Base-by-base conservation (phyloP, 2,113 vertebrate genomes). In the Spheniscus mendiculus region DNA sequence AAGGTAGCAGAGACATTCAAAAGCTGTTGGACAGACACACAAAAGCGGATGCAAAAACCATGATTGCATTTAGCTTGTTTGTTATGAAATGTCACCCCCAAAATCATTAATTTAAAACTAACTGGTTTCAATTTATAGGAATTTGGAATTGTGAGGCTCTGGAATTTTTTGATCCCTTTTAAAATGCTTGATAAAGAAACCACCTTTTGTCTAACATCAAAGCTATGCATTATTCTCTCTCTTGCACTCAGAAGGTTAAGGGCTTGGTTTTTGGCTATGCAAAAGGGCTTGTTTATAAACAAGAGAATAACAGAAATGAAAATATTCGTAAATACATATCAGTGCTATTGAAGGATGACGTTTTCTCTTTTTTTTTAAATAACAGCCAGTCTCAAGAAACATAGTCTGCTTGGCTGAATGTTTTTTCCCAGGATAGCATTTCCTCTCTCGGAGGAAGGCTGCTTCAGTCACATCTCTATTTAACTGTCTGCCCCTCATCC, bases 371-470 rank as follows among this genome's bases (percentile, higher is more conserved):
- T 73, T 79, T 8, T 32, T 29, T 15, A 6, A 29, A 53, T 88
- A 81, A 83, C 34, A 89, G 49, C 44, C 84, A 81, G 21, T 78
- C 55, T 95, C 83, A 61, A 88, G 87, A 58, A 93, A 71, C 62
- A 58, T 4, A 53, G 62, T 83, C 87, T 89, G 19, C 78, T 72
- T 74, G 80, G 38, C 63, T 81, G 50, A 67, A 36, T 80, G n/a
- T 36, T 91, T 90, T 94, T 92, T 73, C 89, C 81, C 85, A 92
- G 87, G 95, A 84, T 32, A 95, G 69, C 76, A 58, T 95, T 97
- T 97, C 90, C 88, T 94, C 77, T 95, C 63, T 93, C 81, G 67
- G 67, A 97, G 84, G 90, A 96, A 92, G 65, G 74, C 67, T 59
- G 77, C 70, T 87, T 78, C 74, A 86, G 84, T 93, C 69, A 80